Base-by-base conservation (phyloP, 1,140 invertebrate genomes). In the Lepidurus couesii region DNA sequence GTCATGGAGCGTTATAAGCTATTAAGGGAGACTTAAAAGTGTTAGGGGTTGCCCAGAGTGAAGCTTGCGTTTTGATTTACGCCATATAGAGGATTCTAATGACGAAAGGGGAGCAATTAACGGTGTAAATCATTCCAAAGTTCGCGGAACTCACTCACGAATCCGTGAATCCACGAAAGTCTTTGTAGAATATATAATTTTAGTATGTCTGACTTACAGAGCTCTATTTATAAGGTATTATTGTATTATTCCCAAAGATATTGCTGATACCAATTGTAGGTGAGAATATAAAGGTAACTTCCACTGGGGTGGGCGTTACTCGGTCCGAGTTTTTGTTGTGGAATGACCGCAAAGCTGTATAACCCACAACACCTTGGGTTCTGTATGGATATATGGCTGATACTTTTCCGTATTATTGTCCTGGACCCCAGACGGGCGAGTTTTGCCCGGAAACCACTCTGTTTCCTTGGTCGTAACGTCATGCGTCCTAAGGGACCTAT, bases 401-500 rank as follows among this genome's bases (percentile, higher is more conserved):
- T 47, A 65, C 21, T 65, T 65, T 65, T 65, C 53, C 13, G 53
- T 65, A 65, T 65, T 65, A 21, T 65, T 65, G 53, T 65, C 6
- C 21, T 65, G 53, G 53, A 65, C 16, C n/a, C 53, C 16, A 65
- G 53, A 34, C 13, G 53, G 21, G 16, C 53, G 53, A 21, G 53
- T 65, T 11, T 65, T 65, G 53, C 53, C 53, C 53, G n/a, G 53
- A 65, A 65, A 65, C 53, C 53, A 13, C 16, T 65, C 53, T 9
- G 53, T 65, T 65, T 65, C 53, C 53, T 65, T 65, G 53, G 53
- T 65, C 16, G 53, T 65, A 65, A 21, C 53, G 53, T 65, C 53
- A 16, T 65, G 16, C 53, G 8, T 21, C 53, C 53, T 65, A 65
- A 65, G 21, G 21, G 53, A 65, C 53, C 53, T 65, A 65, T 65